Evolutionary conservation across 2,888 invertebrate genomes (phyloP), one percentile per base, ranked within the genome.

Genomic region (Romanomermis culicivorax): DNA sequence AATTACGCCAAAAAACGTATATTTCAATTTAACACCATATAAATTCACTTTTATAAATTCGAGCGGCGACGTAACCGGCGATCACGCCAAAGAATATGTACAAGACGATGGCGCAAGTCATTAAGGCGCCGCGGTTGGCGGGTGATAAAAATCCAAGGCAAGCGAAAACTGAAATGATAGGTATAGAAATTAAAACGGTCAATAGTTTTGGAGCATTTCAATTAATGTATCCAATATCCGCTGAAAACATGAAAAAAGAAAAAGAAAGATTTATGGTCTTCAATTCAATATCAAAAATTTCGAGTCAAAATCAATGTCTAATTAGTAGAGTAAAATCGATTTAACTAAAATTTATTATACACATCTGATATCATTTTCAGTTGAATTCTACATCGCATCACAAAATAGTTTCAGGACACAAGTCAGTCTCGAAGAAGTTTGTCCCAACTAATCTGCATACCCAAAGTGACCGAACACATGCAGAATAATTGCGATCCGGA

Each of bases 101-200:
- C 58, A 91, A 77, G 1, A 95, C 85, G 77, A 97, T 80, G 27
- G 89, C 83, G 69, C 93, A 95, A 1, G 95, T 97, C 93, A 97
- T 97, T 57, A 97, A 73, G 0, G 93, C 89, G 7, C 97, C 97
- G 65, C 97, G 80, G 74, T 97, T 95, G 2, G 95, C 95, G 0
- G 97, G 97, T 11, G 93, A 95, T 55, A 97, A 77, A 74, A 97
- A 97, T 54, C 97, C 97, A 60, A 97, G 78, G 70, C 95, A 95
- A n/a, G 97, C 97, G 74, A 97, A 95, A 20, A 85, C 89, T 79
- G 67, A 52, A 70, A 68, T 25, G n/a, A n/a, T 14, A n/a, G n/a
- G 43, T 26, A 14, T 29, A 4, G n/a, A 30, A 17, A 60, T n/a
- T 23, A 23, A 61, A 52, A 25, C 49, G 36, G 14, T 47, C 53